phyloP scores from a whole-genome alignment of 2,888 invertebrate species.

The Bombyx huttoni region DNA sequence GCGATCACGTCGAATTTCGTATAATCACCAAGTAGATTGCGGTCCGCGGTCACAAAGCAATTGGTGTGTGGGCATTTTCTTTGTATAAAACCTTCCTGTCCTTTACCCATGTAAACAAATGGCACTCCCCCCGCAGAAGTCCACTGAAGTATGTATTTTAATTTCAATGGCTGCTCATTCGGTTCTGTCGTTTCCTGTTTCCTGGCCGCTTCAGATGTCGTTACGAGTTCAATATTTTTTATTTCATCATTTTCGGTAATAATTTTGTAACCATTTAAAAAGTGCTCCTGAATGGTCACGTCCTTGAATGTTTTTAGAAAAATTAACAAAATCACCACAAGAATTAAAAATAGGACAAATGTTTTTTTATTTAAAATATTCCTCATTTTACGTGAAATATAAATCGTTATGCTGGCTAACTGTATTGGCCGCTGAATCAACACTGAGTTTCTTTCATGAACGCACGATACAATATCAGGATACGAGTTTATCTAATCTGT shows the following conservation, averaged over 20 bases:
- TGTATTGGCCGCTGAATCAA: conserved; percentile 2
- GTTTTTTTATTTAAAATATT: conserved; percentile 3
- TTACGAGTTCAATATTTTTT: neutral
- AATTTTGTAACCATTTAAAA: conserved; percentile 2
- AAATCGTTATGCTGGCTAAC: neutral
- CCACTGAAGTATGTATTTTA: conserved; percentile 36
- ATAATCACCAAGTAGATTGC: conserved; percentile 18
- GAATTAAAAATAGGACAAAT: conserved; percentile 1
- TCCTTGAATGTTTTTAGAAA: conserved; percentile 2
- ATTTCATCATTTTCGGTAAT: neutral
- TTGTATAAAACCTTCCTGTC: conserved; percentile 23
- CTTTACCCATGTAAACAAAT: conserved; percentile 24
- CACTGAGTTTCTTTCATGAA: conserved; percentile 4
- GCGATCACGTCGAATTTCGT: conserved; percentile 38
- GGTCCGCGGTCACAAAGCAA: conserved; percentile 36
- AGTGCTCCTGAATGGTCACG: neutral
- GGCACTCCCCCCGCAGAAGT: conserved; percentile 22
- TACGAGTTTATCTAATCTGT: conserved; percentile 7
- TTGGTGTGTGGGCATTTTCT: conserved; percentile 35
- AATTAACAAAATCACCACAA: conserved; percentile 3
- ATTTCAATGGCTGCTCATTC: conserved; percentile 1
- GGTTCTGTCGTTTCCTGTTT: neutral
- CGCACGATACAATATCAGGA: conserved; percentile 6
- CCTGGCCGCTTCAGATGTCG: neutral
- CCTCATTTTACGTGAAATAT: conserved; percentile 1